Evolutionary conservation across 1,140 invertebrate genomes (phyloP), one percentile per base, ranked within the genome.

Genomic region (Leptinotarsa texana): DNA sequence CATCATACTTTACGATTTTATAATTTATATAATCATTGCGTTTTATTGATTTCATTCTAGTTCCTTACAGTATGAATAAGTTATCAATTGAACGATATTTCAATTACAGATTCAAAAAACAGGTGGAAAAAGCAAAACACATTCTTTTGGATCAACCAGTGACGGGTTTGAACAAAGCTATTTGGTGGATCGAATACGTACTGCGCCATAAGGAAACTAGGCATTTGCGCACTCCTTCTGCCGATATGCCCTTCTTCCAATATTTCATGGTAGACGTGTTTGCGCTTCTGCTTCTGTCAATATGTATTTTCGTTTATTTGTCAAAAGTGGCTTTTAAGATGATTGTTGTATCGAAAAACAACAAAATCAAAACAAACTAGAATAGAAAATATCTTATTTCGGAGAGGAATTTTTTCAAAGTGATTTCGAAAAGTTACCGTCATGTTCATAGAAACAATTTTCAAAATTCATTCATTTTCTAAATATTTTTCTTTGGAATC

Each of bases 171-270:
- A 79, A 89, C 3, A 80, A 81, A 51, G 84, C 86, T 1, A 80
- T 86, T 18, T 89, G 84, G 83, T 89, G 88, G 88, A 87, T 84
- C 4, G 88, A 90, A 77, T 89, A 88, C 80, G 49, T 57, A 5
- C 3, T 89, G 22, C 79, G 87, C 21, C 83, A 89, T 69, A 85
- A 86, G 27, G 87, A 87, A 24, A 84, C 85, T 2, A 69, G 80
- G 33, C 86, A 88, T 80, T 78, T 89, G 48, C 80, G 79, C 47
- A 84, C 73, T 47, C 51, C 4, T 61, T 68, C 49, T 27, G 42
- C 51, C 3, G 21, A 75, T 47, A 27, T 77, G 49, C 74, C 78
- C 2, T 79, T 75, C 22, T 79, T 77, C 49, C 75, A 79, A 33
- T 77, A 63, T 62, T 75, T 77, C 51, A 69, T 75, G 61, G 63